These are phyloP conservation scores for Sardina pilchardus DNA, from an alignment of 2,113 vertebrate genomes.

Conservation along the genomic window DNA sequence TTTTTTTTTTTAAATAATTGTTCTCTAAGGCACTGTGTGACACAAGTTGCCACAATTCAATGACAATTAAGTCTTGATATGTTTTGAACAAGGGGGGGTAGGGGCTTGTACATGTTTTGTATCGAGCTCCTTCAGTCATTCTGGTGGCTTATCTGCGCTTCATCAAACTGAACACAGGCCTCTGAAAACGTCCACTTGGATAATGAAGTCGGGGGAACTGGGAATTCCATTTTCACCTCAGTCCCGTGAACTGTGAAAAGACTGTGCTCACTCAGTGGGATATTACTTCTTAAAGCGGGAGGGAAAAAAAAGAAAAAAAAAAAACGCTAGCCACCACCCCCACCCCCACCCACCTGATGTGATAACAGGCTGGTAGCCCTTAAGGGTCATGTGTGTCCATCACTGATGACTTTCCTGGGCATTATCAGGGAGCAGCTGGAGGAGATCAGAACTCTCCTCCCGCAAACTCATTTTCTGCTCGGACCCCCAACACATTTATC, in stretches of 20 bases:
- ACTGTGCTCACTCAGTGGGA: neutral
- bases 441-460: neutral
- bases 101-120: no score
- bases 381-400: conserved; percentile 1
- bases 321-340: no score
- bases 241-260: neutral
- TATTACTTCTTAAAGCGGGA: neutral
- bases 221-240: neutral
- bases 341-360: neutral
- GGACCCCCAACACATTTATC: neutral
- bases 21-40: no score
- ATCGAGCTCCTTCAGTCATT: neutral
- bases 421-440: conserved; percentile 3
- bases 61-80: no score
- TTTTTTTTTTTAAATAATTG: no score
- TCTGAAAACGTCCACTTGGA: neutral
- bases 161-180: neutral
- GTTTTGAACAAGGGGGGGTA: no score
- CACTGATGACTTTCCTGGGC: neutral
- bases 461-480: conserved; percentile 4
- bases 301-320: no score
- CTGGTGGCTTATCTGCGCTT: neutral
- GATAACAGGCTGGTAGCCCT: neutral
- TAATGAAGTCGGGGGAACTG: neutral
- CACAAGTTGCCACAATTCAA: no score